Conservation (phyloP, 2,797 vertebrate species). For the Crypturellus tataupa region DNA sequence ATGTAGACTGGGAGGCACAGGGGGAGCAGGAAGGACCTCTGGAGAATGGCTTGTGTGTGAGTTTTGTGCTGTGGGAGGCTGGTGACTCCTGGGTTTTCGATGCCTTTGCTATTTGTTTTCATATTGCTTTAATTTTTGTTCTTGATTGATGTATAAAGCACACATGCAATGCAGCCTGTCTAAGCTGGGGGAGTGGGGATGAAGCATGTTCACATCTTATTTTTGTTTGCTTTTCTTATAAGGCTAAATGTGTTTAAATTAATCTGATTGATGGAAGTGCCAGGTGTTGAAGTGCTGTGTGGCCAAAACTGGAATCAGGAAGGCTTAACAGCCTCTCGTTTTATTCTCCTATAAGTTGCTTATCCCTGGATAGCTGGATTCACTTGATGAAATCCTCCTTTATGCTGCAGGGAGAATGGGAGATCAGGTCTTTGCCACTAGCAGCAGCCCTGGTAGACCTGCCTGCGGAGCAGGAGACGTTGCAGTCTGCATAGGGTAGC, state of each 20-base stretch:
- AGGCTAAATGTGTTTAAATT: slow-evolving; percentile 40
- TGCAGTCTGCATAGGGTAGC: neutral
- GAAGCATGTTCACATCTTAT: neutral
- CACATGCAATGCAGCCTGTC: neutral
- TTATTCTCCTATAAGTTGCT: neutral
- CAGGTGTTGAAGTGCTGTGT: neutral
- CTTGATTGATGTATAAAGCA: neutral
- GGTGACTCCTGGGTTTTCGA: neutral
- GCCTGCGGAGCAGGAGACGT: accelerated
- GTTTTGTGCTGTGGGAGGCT: neutral
- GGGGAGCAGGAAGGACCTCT: neutral
- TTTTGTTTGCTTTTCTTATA: neutral
- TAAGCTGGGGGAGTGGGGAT: neutral
- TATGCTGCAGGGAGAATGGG: neutral
- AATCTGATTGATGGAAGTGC: neutral
- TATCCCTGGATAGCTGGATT: neutral
- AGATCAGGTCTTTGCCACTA: neutral
- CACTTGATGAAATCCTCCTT: neutral
- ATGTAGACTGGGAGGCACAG: neutral
- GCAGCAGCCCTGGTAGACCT: neutral
- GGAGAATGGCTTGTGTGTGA: neutral
- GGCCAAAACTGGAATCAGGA: neutral
- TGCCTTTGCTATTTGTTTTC: neutral
- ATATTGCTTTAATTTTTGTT: neutral
- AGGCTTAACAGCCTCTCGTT: neutral